Evolutionary conservation across 2,888 invertebrate species (phyloP).

Genomic region (Idaea straminata): DNA sequence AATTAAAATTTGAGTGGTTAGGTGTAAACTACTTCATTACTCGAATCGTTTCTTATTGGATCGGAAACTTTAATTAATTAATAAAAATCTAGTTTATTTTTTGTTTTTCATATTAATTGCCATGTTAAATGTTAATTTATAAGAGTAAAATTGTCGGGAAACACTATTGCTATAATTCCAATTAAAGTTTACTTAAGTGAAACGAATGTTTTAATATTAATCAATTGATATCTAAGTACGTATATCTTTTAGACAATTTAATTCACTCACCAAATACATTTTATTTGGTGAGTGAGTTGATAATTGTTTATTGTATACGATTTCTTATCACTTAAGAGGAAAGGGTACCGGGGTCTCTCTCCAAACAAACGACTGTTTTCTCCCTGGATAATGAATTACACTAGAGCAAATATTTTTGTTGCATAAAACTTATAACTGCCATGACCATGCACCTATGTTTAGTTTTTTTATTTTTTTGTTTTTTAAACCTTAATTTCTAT

Average conservation of each 20-base stretch:
- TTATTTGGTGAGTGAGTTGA: neutral
- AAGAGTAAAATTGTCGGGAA: neutral
- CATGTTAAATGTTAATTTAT: constrained; percentile 6
- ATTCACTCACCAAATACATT: neutral
- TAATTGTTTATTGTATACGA: neutral
- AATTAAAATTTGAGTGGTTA: constrained; percentile 23
- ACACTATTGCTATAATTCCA: neutral
- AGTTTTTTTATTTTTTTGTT: too few relatives aligned
- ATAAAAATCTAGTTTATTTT: constrained; percentile 20
- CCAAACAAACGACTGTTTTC: too few relatives aligned
- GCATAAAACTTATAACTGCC: too few relatives aligned
- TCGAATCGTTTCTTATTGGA: constrained; percentile 17
- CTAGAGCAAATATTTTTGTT: too few relatives aligned
- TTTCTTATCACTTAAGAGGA: neutral
- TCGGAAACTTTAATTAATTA: constrained; percentile 25
- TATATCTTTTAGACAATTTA: neutral
- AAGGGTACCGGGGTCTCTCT: too few relatives aligned
- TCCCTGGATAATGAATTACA: too few relatives aligned
- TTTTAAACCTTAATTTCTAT: too few relatives aligned
- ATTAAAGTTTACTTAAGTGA: neutral
- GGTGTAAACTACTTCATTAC: constrained; percentile 27
- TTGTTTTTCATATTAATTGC: constrained; percentile 17
- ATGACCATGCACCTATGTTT: too few relatives aligned
- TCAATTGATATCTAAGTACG: constrained; percentile 3
- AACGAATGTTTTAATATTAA: constrained; percentile 7